Conservation (phyloP, 2,888 invertebrate species). For the Dusona sp. region DNA sequence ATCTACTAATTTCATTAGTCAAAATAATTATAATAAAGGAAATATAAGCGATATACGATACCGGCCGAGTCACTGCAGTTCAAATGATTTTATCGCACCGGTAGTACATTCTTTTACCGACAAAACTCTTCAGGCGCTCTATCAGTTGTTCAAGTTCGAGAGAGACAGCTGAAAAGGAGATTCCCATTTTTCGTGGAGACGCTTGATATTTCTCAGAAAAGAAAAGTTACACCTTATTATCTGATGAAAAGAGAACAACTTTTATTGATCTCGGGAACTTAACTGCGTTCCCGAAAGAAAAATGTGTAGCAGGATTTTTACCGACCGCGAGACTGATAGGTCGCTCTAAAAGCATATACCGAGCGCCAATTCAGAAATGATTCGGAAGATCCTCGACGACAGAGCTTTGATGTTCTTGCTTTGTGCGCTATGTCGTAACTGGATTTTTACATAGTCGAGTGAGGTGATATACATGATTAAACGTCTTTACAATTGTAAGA, state of each 20-base stretch:
- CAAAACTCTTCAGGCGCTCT: not conserved
- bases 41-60: not conserved
- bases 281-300: no score
- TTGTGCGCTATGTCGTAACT: not conserved
- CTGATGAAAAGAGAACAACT: no score
- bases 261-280: no score
- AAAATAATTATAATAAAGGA: not conserved
- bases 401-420: not conserved
- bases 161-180: no score
- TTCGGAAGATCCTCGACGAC: not conserved
- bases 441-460: not conserved
- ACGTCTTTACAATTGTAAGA: not conserved
- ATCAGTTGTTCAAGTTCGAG: no score
- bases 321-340: no score
- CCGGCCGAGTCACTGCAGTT: not conserved
- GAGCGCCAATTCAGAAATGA: not conserved
- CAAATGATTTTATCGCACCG: not conserved
- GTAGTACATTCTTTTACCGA: not conserved
- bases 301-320: no score
- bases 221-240: no score
- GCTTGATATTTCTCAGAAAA: no score
- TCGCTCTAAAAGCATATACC: not conserved
- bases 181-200: no score
- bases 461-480: not conserved
- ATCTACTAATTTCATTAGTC: not conserved